Evolutionary conservation across 53 echinoderm and acorn worm genomes (phyloP), one percentile per base, ranked within the genome.

Genomic region (Temnopleurus reevesii): DNA sequence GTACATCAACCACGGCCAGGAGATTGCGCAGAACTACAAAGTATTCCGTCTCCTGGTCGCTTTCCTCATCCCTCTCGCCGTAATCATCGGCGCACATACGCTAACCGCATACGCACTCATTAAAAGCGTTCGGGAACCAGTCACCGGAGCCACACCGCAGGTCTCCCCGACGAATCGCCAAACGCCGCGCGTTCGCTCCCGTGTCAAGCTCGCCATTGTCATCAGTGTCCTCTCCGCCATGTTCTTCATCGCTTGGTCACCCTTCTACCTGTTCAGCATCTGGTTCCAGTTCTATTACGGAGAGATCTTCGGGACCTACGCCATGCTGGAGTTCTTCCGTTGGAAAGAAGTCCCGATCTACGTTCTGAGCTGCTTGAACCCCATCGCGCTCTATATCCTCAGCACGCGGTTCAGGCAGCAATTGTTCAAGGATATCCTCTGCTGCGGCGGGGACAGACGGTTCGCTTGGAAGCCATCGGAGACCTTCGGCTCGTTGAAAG

Each of bases 161-260:
- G 86, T 60, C 13, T 85, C 41, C 12, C 63, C 43, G 8, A 47
- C 46, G 4, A 35, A 58, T 19, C 86, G 61, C 13, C 59, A 59
- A 44, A 45, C 44, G 5, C 59, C 59, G n/a, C 86, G 86, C 13
- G 86, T 59, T 23, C 59, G 86, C 3, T 85, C 86, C 8, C 58
- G 86, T 25, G 45, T 85, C 45, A 85, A 85, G 53, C 86, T 85
- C 2, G 86, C 86, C 7, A 60, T 85, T 46, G 86, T 85, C 59
- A 85, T 85, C 46, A 85, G 17, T 9, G 61, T 85, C 3, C 86
- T 85, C 31, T 85, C 86, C 3, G 44, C 36, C 2, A 60, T 85
- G 59, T 85, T 85, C 46, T 41, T 46, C 53, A 27, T 85, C 1
- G 86, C 59, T 18, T 85, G 86, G 86, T 44, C 38, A 23, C 86